phyloP scores from a whole-genome alignment of 2,888 invertebrate genomes.

The Lepas anatifera region DNA sequence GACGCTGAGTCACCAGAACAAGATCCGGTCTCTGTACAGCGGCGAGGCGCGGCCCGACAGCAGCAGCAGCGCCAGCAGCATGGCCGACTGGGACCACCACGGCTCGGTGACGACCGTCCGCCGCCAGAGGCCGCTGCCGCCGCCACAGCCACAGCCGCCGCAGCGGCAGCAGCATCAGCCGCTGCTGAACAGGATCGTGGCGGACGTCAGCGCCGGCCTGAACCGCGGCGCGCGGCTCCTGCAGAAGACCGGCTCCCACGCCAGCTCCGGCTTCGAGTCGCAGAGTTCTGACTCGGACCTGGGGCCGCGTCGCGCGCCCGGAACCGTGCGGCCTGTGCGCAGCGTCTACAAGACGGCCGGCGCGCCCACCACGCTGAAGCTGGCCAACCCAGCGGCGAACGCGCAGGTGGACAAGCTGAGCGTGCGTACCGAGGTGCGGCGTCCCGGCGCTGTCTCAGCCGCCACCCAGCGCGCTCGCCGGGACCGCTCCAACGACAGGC shows the following conservation, averaged over 20 bases:
- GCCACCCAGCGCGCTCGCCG: conserved; percentile 21
- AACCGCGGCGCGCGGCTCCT: conserved; percentile 21
- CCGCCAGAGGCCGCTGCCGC: conserved; percentile 42
- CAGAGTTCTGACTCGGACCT: conserved; percentile 48
- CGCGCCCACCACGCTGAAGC: conserved; percentile 28
- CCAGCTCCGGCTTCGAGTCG: conserved; percentile 36
- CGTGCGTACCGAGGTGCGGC: conserved; percentile 45
- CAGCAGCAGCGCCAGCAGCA: conserved; percentile 63
- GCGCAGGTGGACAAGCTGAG: conserved; percentile 45
- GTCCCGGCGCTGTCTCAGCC: conserved; percentile 18
- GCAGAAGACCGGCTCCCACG: conserved; percentile 26
- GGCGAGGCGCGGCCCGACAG: conserved; percentile 27
- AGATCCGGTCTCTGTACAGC: conserved; percentile 63
- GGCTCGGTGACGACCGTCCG: conserved; percentile 60
- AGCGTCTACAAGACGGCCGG: conserved; percentile 25
- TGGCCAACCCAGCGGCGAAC: conserved; percentile 21
- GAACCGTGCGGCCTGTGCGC: conserved; percentile 35
- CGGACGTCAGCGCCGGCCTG: conserved; percentile 25
- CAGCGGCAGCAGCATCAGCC: conserved; percentile 37
- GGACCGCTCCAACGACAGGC: conserved; percentile 20
- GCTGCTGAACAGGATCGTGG: conserved; percentile 30
- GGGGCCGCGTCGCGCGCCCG: conserved; percentile 34
- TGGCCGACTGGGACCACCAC: conserved; percentile 84
- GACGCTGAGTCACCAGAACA: conserved; percentile 69
- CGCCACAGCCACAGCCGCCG: conserved; percentile 37